Base-by-base conservation (phyloP, 2,113 vertebrate genomes). In the Zosterops hypoxanthus region DNA sequence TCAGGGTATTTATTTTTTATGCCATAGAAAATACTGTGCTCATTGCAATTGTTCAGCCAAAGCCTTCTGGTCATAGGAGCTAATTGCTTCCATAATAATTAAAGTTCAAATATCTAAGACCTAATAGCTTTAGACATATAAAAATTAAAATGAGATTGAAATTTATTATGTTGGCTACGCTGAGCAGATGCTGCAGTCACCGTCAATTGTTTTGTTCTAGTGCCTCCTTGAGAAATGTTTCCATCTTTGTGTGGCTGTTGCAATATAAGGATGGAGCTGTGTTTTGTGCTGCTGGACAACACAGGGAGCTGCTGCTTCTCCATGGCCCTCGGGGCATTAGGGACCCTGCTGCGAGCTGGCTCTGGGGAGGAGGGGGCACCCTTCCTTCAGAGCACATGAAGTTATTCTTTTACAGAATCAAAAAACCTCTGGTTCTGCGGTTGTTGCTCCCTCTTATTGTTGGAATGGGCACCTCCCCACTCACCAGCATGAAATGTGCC, bases 141-240 rank as follows among this genome's bases (percentile, higher is more conserved):
- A 69, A 93, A 42, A 55, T 91, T 82, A 86, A 94, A 94, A 92
- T 46, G 21, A 84, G 73, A 85, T 91, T 71, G 75, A 94, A 80
- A 61, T 97, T 95, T 94, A 90, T 95, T 90, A 53, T 11, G 56
- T 63, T 88, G 72, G 64, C 88, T 91, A 90, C 1, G 6, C 46
- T 1, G 22, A 92, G 63, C 76, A 95, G 97, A 94, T 91, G 87
- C 56, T 88, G 84, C 73, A 94, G 83, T 96, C 88, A 17, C 39
- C 69, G 66, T 63, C 11, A 14, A n/a, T 82, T 88, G 69, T 84
- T 96, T 91, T 76, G 82, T 87, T 95, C 86, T 50, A 11, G 39
- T 7, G 24, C 31, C 94, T 95, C 97, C 96, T 98, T 97, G 97
- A 94, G 91, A 91, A 95, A 50, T 12, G 18, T 44, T 82, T 88